Percentiles rank a stretch among this genome's conserved stretches.
phyloP scores from a whole-genome alignment of 2,113 vertebrate genomes.

The Helogale parvula region DNA sequence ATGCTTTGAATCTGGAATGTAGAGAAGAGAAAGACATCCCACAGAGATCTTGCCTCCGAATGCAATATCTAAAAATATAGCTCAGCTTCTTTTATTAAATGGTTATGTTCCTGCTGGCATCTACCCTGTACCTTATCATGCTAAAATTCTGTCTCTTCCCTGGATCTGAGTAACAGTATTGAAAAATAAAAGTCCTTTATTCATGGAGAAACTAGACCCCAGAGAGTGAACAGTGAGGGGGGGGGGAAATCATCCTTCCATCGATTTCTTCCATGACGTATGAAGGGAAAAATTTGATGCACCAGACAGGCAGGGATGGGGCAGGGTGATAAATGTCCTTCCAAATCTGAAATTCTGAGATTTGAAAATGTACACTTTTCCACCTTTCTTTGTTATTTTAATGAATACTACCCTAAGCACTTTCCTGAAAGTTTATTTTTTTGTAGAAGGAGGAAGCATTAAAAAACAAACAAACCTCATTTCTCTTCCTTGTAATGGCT shows the following conservation, averaged over 20 bases:
- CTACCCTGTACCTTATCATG: background rate
- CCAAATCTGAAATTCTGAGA: background rate
- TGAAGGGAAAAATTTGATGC: background rate
- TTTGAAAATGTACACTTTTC: background rate
- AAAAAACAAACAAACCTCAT: background rate
- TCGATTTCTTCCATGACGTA: background rate
- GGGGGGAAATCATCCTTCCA: background rate
- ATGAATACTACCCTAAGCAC: background rate
- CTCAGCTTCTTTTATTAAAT: background rate
- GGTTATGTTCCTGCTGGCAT: background rate
- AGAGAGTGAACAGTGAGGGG: background rate
- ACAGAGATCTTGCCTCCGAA: background rate
- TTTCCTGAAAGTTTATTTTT: background rate
- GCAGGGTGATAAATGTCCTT: background rate
- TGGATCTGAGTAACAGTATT: background rate
- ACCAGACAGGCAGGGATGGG: background rate
- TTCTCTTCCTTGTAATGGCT: background rate
- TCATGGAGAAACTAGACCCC: background rate
- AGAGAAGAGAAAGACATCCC: background rate
- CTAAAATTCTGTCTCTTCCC: background rate
- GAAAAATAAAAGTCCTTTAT: background rate
- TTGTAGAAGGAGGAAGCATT: background rate
- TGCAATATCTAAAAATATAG: background rate
- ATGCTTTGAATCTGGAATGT: background rate
- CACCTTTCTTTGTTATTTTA: background rate